Base-by-base conservation (phyloP, 2,797 vertebrate genomes). In the Okamejei kenojei region DNA sequence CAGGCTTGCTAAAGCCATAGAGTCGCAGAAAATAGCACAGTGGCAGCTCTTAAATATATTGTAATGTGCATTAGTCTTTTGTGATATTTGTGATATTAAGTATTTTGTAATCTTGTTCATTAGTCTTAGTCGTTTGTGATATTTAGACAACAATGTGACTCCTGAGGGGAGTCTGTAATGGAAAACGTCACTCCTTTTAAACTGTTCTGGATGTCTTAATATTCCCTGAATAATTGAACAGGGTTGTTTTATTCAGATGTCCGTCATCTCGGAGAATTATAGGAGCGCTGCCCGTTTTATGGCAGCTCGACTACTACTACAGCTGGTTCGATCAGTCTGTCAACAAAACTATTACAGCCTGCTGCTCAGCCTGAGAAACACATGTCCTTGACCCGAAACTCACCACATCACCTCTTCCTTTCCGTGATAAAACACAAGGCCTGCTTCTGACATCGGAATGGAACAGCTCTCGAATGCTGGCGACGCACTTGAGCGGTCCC, bases 341-440 rank as follows among this genome's bases (percentile, higher is more conserved):
- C 98, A 99, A 95, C 98, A 94, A 95, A 94, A 97, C 97, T 98
- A 99, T 98, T 98, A 98, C 97, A 97, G 98, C 98, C 98, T 97
- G 90, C 35, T 76, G 96, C 94, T 94, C 95, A 94, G 95, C 96
- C 96, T 96, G 96, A 96, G 95, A 95, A 95, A 95, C 95, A 94
- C 94, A 58, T 94, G 96, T 96, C 96, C 96, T 96, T 97, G 97
- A 98, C 97, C 97, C 97, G 94, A 95, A 96, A 95, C 96, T 97
- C 96, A 96, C 95, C 93, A 93, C 96, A 94, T 0, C 95, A 94
- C 94, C 94, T 95, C 95, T 94, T 93, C 94, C 94, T 94, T 93
- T 95, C 93, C 94, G 88, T 90, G 94, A 94, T 90, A 92, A 92
- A 92, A 45, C 15, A n/a, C 26, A 92, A 73, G 13, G 65, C 68